Base-by-base conservation (phyloP, 2,888 invertebrate genomes). In the Agrochola macilenta region DNA sequence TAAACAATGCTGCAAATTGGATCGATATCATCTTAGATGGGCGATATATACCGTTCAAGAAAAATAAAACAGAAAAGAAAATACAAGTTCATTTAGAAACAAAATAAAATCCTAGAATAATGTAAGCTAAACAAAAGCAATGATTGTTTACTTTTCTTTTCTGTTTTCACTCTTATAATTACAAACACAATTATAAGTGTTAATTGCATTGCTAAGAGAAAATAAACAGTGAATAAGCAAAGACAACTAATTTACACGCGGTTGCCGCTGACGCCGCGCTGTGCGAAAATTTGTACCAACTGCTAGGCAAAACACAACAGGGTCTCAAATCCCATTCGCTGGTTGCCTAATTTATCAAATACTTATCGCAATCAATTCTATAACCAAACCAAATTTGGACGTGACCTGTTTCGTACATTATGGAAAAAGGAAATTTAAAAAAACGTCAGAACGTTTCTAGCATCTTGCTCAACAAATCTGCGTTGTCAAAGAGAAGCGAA, bases 401-500 rank as follows among this genome's bases (percentile, higher is more conserved):
- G 86, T 90, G 90, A 90, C 88, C 88, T 90, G 87, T 91, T 90
- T 88, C 89, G 85, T 87, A 84, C 78, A 78, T 78, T 89, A 86
- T 88, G 87, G 87, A 89, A 90, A 92, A 89, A 85, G 84, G 89
- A 82, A 89, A 91, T 92, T 87, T 87, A 81, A 87, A 86, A n/a
- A 79, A 65, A 71, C 14, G 43, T 79, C 88, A 90, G 88, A 89
- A 87, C 79, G 89, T 94, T 94, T 93, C 93, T 90, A 91, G 89
- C 90, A 82, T 87, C 90, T 96, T 95, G 91, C 95, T 90, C 92
- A 94, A 95, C 86, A 86, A 89, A 89, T 89, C 89, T 74, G 73
- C 72, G 72, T 89, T 91, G 93, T 90, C 92, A 94, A 91, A 92
- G 92, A 93, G 92, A 92, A 93, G 91, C 91, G 88, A 89, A 84